A percentile compares a stretch with the other conserved stretches of the same genome.
phyloP scores from a whole-genome alignment of 30 jellyfish, hydroid and myxozoan genomes.

The Aurelia sp. region DNA sequence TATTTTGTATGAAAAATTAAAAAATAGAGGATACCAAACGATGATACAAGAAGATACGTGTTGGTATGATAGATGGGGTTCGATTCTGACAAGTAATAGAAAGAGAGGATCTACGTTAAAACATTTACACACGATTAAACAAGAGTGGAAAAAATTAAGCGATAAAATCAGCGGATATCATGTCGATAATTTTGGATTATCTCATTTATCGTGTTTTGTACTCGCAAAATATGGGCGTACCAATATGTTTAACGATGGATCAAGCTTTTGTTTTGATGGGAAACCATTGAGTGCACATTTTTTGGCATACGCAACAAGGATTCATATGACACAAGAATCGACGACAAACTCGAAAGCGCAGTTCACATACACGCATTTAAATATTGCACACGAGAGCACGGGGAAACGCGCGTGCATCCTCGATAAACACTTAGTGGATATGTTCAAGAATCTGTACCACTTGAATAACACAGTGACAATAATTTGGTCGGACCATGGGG shows the following conservation, averaged over 20 bases:
- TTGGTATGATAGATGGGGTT: constrained; percentile 94
- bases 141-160: constrained; percentile 57
- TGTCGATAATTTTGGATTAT: constrained; percentile 66
- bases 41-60: constrained; percentile 92
- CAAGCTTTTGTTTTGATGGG: constrained; percentile 76
- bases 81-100: constrained; percentile 76
- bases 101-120: constrained; percentile 30
- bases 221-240: constrained; percentile 69
- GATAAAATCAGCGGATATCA: constrained; percentile 1
- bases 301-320: constrained; percentile 39
- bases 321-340: constrained; percentile 42
- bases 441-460: constrained; percentile 18
- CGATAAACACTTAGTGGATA: constrained; percentile 54
- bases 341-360: constrained; percentile 58
- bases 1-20: constrained; percentile 35
- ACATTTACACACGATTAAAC: not conserved
- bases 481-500: constrained; percentile 95
- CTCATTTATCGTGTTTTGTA: constrained; percentile 75
- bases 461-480: constrained; percentile 74
- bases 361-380: constrained; percentile 84
- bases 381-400: constrained; percentile 89
- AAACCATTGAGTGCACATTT: constrained; percentile 76
- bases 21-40: constrained; percentile 60
- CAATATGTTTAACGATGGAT: constrained; percentile 73
- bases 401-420: constrained; percentile 75